Conservation (phyloP, 2,888 invertebrate genomes). For the Hedychridium roseum region DNA sequence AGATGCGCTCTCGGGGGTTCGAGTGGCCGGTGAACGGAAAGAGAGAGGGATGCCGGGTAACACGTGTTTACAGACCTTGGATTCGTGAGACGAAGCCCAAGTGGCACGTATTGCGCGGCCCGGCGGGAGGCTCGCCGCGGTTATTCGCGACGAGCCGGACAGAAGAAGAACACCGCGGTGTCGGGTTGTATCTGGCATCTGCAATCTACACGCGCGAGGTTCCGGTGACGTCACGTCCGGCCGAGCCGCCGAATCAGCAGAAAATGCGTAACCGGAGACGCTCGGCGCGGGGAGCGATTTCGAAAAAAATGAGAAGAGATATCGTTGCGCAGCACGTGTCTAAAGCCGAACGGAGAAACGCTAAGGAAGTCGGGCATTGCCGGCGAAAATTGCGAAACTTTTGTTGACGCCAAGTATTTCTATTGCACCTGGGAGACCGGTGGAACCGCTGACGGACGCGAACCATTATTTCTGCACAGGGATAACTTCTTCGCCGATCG, state of each 20-base stretch:
- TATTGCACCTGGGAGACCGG: too few species aligned
- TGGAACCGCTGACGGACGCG: too few species aligned
- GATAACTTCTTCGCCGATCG: too few species aligned
- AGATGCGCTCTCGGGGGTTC: too few species aligned
- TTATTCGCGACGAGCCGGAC: constrained; percentile 17
- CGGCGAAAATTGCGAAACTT: too few species aligned
- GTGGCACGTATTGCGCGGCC: constrained; percentile 8
- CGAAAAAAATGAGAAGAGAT: constrained; percentile 26
- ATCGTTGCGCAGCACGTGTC: constrained; percentile 29
- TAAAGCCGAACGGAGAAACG: too few species aligned
- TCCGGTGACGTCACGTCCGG: constrained; percentile 54
- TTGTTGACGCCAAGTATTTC: too few species aligned
- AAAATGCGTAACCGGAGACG: constrained; percentile 45
- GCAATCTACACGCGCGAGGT: constrained; percentile 45
- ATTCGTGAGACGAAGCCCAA: too few species aligned
- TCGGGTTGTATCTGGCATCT: constrained; percentile 51
- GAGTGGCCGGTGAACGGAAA: too few species aligned
- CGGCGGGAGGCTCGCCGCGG: constrained; percentile 3
- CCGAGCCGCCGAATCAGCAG: constrained; percentile 48
- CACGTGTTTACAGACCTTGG: too few species aligned
- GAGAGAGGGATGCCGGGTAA: background rate
- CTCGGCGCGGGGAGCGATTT: constrained; percentile 31
- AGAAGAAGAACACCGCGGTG: constrained; percentile 39
- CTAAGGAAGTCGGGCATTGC: too few species aligned
- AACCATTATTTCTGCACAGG: too few species aligned